Conservation (phyloP, 2,797 vertebrate genomes). For the Sebastes dallii region DNA sequence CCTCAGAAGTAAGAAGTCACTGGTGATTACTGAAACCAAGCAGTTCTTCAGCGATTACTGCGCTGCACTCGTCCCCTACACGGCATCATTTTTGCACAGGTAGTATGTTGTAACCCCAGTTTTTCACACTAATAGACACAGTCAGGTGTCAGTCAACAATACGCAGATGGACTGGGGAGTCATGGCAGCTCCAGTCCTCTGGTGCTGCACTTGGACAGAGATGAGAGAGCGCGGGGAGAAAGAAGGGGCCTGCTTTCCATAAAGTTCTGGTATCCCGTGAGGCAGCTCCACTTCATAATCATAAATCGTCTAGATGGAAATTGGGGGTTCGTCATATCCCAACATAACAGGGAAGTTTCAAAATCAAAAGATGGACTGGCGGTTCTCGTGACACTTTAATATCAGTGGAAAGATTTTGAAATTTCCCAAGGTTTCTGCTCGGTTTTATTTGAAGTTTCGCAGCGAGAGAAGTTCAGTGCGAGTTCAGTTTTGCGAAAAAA, state of each 20-base stretch:
- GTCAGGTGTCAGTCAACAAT: conserved; percentile 76
- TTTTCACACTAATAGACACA: conserved; percentile 51
- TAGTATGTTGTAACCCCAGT: conserved; percentile 16
- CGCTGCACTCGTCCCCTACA: neutral
- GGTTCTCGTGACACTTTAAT: conserved; percentile 60
- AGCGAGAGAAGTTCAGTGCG: conserved; percentile 32
- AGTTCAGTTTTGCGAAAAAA: conserved; percentile 34
- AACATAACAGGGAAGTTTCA: conserved; percentile 62
- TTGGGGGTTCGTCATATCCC: conserved; percentile 64
- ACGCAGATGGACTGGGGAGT: conserved; percentile 60
- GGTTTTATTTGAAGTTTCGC: conserved; percentile 45
- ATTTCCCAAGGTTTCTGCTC: conserved; percentile 51
- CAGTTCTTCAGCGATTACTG: neutral
- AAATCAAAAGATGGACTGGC: conserved; percentile 61
- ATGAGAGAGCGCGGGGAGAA: conserved; percentile 65
- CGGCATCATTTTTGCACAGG: conserved; percentile 2
- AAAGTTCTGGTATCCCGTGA: conserved; percentile 75
- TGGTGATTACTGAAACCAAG: conserved; percentile 11
- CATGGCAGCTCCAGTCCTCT: conserved; percentile 51
- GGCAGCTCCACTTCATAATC: conserved; percentile 76
- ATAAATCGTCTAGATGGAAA: conserved; percentile 79
- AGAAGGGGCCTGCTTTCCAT: conserved; percentile 79
- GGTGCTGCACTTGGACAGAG: conserved; percentile 69
- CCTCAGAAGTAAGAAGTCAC: conserved; percentile 72
- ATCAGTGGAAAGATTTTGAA: conserved; percentile 48